phyloP scores from a whole-genome alignment of 23 tunicate genomes.

The Trididemnum nubilum region DNA sequence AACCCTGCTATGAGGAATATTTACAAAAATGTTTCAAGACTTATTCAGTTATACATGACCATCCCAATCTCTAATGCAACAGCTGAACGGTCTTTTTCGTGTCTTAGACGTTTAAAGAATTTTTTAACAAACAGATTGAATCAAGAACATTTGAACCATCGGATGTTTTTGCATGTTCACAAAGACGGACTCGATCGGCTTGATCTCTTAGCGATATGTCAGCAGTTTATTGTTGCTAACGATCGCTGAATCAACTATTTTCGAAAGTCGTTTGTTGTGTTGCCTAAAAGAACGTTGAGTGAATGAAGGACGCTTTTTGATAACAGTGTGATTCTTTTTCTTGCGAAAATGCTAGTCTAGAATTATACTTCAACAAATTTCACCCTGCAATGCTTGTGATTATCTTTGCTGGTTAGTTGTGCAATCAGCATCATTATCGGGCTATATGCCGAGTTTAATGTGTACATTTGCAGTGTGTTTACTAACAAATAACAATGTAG shows the following conservation, averaged over 20 bases:
- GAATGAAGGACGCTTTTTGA: neutral
- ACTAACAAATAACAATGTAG: too few species aligned
- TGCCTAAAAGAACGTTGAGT: neutral
- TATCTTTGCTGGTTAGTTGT: neutral
- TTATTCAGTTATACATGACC: neutral
- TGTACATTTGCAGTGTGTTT: neutral
- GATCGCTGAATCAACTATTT: conserved; percentile 8
- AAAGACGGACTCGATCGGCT: neutral
- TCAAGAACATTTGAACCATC: conserved; percentile 18
- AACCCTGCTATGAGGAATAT: conserved; percentile 1
- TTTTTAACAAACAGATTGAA: neutral
- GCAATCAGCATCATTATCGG: neutral
- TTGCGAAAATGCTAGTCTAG: too few species aligned
- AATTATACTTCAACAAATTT: neutral
- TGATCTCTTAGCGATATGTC: conserved; percentile 5
- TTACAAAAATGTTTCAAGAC: conserved; percentile 1
- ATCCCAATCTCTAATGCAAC: conserved; percentile 16
- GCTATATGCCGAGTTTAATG: neutral
- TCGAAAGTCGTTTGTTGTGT: neutral
- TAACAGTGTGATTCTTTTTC: neutral
- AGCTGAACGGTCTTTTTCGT: neutral
- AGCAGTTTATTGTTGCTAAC: neutral
- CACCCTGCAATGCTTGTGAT: neutral
- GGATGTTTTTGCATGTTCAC: conserved; percentile 10
- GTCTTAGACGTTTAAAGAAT: conserved; percentile 5